Percentiles rank a stretch among this genome's conserved stretches.
Evolutionary conservation across 2,113 vertebrate genomes (phyloP).

Genomic region (Circaetus cinerascens): DNA sequence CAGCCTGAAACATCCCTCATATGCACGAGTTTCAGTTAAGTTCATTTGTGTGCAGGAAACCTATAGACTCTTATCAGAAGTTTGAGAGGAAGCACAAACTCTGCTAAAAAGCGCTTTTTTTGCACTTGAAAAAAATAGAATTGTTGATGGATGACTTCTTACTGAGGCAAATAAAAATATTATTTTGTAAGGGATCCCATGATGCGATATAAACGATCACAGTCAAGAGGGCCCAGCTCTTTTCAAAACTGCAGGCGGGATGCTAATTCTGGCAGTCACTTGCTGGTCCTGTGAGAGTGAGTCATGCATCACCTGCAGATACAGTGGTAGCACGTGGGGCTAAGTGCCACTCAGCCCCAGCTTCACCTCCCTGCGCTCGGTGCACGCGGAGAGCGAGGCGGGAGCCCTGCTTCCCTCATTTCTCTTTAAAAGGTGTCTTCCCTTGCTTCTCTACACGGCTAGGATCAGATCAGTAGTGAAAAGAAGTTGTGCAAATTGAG

Average conservation of each 20-base stretch:
- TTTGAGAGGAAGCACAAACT: background rate
- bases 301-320: background rate
- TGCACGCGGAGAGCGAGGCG: background rate
- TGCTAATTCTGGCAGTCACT: constrained; percentile 8
- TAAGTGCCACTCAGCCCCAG: background rate
- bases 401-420: background rate
- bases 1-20: background rate
- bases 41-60: background rate
- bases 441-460: background rate
- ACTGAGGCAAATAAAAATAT: background rate
- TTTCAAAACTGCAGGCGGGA: background rate
- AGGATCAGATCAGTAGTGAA: background rate
- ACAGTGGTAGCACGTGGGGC: background rate
- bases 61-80: background rate
- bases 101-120: background rate
- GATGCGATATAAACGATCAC: background rate
- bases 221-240: background rate
- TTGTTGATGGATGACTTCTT: background rate
- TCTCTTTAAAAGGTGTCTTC: background rate
- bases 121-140: background rate
- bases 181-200: background rate
- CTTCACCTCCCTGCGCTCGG: background rate
- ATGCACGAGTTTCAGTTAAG: background rate
- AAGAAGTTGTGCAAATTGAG: background rate
- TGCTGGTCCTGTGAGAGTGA: constrained; percentile 9